Evolutionary conservation across 2,888 invertebrate genomes (phyloP).

Genomic region (Dicyrtoma fusca): DNA sequence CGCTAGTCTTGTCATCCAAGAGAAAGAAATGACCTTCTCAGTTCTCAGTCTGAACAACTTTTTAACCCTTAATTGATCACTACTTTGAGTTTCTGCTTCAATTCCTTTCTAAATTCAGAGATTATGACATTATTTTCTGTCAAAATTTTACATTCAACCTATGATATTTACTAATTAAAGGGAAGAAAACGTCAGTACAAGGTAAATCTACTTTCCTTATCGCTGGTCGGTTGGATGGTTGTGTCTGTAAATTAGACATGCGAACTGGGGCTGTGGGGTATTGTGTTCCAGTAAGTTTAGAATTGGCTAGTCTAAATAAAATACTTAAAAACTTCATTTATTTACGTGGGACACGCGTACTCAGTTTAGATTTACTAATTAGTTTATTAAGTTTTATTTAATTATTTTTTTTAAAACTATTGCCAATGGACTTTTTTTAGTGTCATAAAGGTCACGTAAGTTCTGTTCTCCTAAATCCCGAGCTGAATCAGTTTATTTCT

Average conservation of each 20-base stretch:
- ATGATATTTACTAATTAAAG: not conserved
- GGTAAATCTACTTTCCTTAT: slow-evolving; percentile 48
- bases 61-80: too few relatives aligned
- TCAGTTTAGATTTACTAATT: too few relatives aligned
- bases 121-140: too few relatives aligned
- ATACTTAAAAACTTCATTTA: too few relatives aligned
- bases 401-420: not conserved
- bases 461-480: slow-evolving; percentile 47
- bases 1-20: slow-evolving; percentile 43
- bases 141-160: too few relatives aligned
- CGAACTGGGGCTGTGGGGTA: slow-evolving; percentile 47
- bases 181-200: slow-evolving; percentile 10
- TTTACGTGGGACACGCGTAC: too few relatives aligned
- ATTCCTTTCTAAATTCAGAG: not conserved
- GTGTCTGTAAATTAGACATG: slow-evolving; percentile 45
- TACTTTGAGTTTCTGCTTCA: not conserved
- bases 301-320: too few relatives aligned
- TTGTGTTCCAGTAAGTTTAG: slow-evolving; percentile 38
- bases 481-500: slow-evolving; percentile 51
- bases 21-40: slow-evolving; percentile 40
- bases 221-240: slow-evolving; percentile 51
- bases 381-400: too few relatives aligned
- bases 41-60: too few relatives aligned
- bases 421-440: slow-evolving; percentile 18
- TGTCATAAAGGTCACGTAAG: slow-evolving; percentile 50